Conservation (phyloP, 2,113 vertebrate genomes). For the Gnathonemus echidnorhynchus region DNA sequence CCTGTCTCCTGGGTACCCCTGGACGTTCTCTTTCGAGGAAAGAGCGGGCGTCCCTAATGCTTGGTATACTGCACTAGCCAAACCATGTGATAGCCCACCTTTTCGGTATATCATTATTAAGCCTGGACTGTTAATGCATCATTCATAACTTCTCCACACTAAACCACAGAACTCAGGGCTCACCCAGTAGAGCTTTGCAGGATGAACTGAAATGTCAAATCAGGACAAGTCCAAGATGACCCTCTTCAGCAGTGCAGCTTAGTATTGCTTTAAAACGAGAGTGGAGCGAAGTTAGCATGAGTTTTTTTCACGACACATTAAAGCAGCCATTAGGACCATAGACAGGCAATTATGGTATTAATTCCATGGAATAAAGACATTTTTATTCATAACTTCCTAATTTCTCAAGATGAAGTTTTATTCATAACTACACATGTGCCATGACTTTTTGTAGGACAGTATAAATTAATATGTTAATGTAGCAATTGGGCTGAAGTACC, state of each 20-base stretch:
- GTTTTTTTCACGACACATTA: not conserved
- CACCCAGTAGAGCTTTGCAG: not conserved
- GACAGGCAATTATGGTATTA: not conserved
- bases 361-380: constrained; percentile 6
- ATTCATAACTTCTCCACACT: not conserved
- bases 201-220: constrained; percentile 6
- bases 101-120: not conserved
- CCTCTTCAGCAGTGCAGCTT: not conserved
- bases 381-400: constrained; percentile 5
- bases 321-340: constrained; percentile 4
- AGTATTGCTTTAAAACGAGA: not conserved
- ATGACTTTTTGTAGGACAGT: not conserved
- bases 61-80: not conserved
- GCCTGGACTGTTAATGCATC: not conserved
- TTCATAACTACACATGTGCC: not conserved
- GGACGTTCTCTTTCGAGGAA: not conserved
- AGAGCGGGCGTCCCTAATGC: not conserved
- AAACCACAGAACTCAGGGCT: not conserved
- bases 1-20: not conserved
- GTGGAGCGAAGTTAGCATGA: not conserved
- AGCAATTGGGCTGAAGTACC: not conserved
- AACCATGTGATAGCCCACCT: not conserved
- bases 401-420: not conserved
- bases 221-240: not conserved
- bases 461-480: constrained; percentile 1